Base-by-base conservation (phyloP, 2,888 invertebrate genomes). In the Pterostichus madidus region DNA sequence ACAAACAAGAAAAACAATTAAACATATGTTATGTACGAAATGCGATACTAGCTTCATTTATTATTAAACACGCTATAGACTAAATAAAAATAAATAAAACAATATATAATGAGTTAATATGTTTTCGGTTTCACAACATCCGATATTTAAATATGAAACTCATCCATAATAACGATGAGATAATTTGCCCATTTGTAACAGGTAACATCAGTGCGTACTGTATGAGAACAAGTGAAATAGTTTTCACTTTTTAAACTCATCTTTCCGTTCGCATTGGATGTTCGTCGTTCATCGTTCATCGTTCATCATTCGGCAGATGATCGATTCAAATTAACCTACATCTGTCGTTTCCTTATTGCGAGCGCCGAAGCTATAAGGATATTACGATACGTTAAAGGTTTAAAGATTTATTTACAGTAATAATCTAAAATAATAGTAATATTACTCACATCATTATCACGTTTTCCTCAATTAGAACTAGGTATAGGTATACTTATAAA, bases 291-390 rank as follows among this genome's bases (percentile, higher is more conserved):
- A 24, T 24, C 24, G 24, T 24, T 49, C n/a, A 49, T 5, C 49
- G 11, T n/a, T 5, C 49, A 2, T 2, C 49, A n/a, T 49, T 11
- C 49, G 49, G 49, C 49, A 49, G 49, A 49, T 49, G 49, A 49
- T 49, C 13, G 49, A 13, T 39, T 2, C 49, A 49, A 49, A 49
- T 49, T 49, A 49, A 49, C 49, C 49, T 49, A 49, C 49, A 49
- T 49, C 49, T 49, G 49, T 49, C 49, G 49, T 49, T 49, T 49
- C 49, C 49, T 49, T 49, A 49, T 49, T 49, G 49, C 39, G 5
- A 39, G 6, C 39, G 0, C 0, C 39, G 3, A 24, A 39, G 39
- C 39, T 5, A 39, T 39, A 39, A 39, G 39, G 39, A 39, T 39
- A 39, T 39, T 39, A 5, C 39, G 39, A 39, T 39, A 39, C 5